phyloP scores from a whole-genome alignment of 1,140 invertebrate genomes.

The Drosophila pseudoobscura region DNA sequence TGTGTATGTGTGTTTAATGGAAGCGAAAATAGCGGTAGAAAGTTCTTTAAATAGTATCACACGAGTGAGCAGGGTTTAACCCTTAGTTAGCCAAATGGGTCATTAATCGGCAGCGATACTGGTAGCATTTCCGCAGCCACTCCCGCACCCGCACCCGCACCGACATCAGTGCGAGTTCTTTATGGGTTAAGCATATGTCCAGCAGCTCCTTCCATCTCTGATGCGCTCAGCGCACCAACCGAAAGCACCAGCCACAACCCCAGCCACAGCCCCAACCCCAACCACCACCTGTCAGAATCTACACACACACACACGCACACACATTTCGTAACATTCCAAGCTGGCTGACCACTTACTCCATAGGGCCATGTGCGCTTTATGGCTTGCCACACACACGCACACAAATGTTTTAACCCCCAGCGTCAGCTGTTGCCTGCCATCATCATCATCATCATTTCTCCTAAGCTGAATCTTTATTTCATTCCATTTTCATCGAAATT shows the following conservation, averaged over 20 bases:
- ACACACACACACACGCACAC: background rate
- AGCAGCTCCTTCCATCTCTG: no score
- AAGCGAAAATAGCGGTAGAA: slow-evolving; percentile 31
- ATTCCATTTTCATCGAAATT: slow-evolving; percentile 45
- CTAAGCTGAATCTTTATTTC: slow-evolving; percentile 59
- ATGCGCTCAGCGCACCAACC: background rate
- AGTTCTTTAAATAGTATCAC: slow-evolving; percentile 52
- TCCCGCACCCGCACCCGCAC: background rate
- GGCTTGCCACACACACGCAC: slow-evolving; percentile 15
- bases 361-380: slow-evolving; percentile 59
- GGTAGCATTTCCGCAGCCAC: background rate
- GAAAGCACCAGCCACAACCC: background rate
- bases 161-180: slow-evolving; percentile 11
- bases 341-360: slow-evolving; percentile 47
- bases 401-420: slow-evolving; percentile 33
- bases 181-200: slow-evolving; percentile 28
- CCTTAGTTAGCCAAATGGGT: slow-evolving; percentile 47
- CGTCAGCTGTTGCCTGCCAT: slow-evolving; percentile 15
- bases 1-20: slow-evolving; percentile 17
- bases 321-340: slow-evolving; percentile 28
- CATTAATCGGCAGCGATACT: slow-evolving; percentile 36
- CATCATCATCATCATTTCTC: slow-evolving; percentile 40
- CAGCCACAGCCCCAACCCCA: background rate
- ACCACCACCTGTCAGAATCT: slow-evolving; percentile 29
- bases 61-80: slow-evolving; percentile 32